These are phyloP conservation scores for Tholera decimalis DNA, from an alignment of 2,888 invertebrate genomes.

Conservation along the genomic window DNA sequence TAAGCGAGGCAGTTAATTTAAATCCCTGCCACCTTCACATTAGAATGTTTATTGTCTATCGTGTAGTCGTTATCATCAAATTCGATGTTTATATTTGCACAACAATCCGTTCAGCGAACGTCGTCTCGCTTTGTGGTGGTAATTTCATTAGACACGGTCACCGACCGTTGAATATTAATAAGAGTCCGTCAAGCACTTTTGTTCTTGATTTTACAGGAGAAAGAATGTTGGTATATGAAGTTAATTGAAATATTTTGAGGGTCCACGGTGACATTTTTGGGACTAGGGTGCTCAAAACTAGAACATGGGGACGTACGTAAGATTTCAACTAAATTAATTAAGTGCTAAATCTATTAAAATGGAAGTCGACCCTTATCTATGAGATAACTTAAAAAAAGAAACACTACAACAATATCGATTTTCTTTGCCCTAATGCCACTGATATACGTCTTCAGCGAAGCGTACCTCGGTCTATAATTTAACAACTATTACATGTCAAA, in stretches of 20 bases:
- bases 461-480: conserved; percentile 17
- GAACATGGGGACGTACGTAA: neutral
- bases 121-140: conserved; percentile 87
- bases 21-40: conserved; percentile 60
- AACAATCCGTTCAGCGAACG: conserved; percentile 77
- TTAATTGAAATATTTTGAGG: conserved; percentile 52
- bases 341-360: neutral
- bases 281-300: neutral
- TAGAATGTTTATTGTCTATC: conserved; percentile 68
- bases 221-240: conserved; percentile 34
- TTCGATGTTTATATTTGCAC: conserved; percentile 89
- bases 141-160: conserved; percentile 87
- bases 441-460: neutral
- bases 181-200: conserved; percentile 76
- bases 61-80: conserved; percentile 78
- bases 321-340: too few species aligned
- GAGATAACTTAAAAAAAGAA: neutral
- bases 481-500: conserved; percentile 12
- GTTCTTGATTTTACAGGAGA: conserved; percentile 66
- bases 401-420: neutral
- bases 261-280: conserved; percentile 11
- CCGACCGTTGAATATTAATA: conserved; percentile 86
- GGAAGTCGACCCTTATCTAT: neutral
- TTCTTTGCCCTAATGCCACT: neutral
- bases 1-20: conserved; percentile 51